These are phyloP conservation scores for Arge pagana DNA, from an alignment of 2,888 invertebrate species.

Conservation along the genomic window DNA sequence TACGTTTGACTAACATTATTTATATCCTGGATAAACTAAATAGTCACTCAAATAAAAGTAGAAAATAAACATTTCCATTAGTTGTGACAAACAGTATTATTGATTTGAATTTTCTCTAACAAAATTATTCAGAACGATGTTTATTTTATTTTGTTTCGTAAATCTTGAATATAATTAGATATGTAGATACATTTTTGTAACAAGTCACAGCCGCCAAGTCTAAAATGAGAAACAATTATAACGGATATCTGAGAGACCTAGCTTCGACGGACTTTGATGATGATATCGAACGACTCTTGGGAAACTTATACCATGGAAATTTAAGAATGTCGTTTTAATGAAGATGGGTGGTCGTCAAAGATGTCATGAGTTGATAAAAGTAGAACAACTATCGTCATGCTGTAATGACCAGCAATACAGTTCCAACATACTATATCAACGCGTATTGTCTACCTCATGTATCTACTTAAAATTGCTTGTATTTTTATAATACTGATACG, in stretches of 20 bases:
- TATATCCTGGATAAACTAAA: slow-evolving; percentile 13
- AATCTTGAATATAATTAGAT: neutral
- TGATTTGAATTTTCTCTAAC: neutral
- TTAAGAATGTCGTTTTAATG: neutral
- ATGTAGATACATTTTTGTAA: slow-evolving; percentile 1
- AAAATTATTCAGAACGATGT: neutral
- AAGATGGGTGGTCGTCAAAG: neutral
- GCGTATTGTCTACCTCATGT: too few relatives aligned
- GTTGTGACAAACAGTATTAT: neutral
- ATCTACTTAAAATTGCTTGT: too few relatives aligned
- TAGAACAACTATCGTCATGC: slow-evolving; percentile 1
- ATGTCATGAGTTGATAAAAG: slow-evolving; percentile 8
- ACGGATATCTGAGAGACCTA: slow-evolving; percentile 7
- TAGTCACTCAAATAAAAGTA: slow-evolving; percentile 18
- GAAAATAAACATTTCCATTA: slow-evolving; percentile 4
- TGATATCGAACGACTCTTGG: too few relatives aligned
- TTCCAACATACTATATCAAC: too few relatives aligned
- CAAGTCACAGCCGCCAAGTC: slow-evolving; percentile 2
- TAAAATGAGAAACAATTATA: neutral
- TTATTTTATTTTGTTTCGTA: neutral
- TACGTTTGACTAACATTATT: slow-evolving; percentile 13
- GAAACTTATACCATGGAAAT: neutral
- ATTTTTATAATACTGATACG: too few relatives aligned
- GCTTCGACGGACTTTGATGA: neutral
- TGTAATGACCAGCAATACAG: slow-evolving; percentile 14